phyloP scores from a whole-genome alignment of 1,140 invertebrate species.

The Neodiprion lecontei region DNA sequence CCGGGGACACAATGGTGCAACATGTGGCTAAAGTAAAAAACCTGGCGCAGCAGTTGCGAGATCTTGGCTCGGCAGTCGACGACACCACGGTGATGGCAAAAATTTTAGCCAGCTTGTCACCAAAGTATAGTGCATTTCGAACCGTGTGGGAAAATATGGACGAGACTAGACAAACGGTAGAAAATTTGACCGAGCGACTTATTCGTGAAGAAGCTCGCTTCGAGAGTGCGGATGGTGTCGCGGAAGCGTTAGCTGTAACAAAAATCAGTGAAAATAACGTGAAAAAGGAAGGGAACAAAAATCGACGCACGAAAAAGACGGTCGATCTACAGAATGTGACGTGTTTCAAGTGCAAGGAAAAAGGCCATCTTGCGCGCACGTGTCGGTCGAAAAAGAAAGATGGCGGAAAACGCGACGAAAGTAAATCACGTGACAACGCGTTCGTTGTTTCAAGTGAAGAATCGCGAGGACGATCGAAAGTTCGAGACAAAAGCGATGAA shows the following conservation, averaged over 20 bases:
- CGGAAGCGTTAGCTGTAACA: not conserved
- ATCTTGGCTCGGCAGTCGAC: slow-evolving; percentile 6
- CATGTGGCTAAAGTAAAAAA: slow-evolving; percentile 9
- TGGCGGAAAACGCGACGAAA: not conserved
- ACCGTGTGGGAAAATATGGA: slow-evolving; percentile 2
- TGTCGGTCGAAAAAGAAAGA: slow-evolving; percentile 5
- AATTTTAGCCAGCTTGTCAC: not conserved
- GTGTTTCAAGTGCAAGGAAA: not conserved
- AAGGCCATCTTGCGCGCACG: not conserved
- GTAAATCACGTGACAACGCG: slow-evolving; percentile 9
- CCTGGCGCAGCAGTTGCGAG: slow-evolving; percentile 7
- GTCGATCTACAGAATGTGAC: not conserved
- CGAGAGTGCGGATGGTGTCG: slow-evolving; percentile 1
- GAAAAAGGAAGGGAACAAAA: not conserved
- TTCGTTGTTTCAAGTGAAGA: not conserved
- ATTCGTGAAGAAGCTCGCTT: slow-evolving; percentile 14
- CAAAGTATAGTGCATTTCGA: not conserved
- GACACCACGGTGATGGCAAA: slow-evolving; percentile 12
- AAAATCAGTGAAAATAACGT: slow-evolving; percentile 3
- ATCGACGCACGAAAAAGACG: too few species aligned
- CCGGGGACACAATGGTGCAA: slow-evolving; percentile 9
- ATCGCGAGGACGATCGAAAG: not conserved
- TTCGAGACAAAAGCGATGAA: not conserved
- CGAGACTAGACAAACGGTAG: not conserved
- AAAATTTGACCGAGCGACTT: slow-evolving; percentile 15